These are phyloP conservation scores for Tinamus major DNA, from an alignment of 2,797 vertebrate genomes.

Conservation along the genomic window DNA sequence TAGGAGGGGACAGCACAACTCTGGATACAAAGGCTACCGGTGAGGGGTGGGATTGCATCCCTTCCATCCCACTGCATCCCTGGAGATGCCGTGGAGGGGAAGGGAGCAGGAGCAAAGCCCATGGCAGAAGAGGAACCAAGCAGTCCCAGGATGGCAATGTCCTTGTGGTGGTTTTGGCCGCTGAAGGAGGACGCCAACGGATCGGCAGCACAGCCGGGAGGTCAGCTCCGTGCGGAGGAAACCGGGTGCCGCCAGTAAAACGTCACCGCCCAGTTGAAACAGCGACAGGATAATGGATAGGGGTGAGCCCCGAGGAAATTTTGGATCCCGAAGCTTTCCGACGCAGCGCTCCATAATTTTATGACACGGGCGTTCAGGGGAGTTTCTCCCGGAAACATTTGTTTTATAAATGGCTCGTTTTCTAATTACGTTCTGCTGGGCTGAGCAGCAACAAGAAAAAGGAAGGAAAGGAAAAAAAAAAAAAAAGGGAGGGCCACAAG, in stretches of 20 bases:
- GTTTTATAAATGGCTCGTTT: slow-evolving; percentile 65
- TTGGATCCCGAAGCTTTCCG: slow-evolving; percentile 31
- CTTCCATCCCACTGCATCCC: no score
- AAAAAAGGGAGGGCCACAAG: background rate
- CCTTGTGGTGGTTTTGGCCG: background rate
- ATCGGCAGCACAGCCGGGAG: background rate
- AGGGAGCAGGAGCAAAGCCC: background rate
- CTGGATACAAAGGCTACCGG: background rate
- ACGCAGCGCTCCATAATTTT: slow-evolving; percentile 21
- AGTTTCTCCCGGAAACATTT: slow-evolving; percentile 65
- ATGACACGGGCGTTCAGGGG: slow-evolving; percentile 54
- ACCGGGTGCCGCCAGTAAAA: slow-evolving; percentile 34
- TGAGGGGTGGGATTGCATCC: no score
- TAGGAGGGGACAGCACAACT: background rate
- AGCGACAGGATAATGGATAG: slow-evolving; percentile 50
- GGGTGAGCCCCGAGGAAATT: slow-evolving; percentile 45
- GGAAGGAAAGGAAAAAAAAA: background rate
- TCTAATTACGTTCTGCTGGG: slow-evolving; percentile 58
- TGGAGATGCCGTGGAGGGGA: background rate
- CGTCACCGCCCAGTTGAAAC: slow-evolving; percentile 27
- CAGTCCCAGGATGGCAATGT: fast-evolving
- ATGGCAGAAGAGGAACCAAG: background rate
- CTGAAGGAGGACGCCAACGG: background rate
- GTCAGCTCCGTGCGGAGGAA: background rate
- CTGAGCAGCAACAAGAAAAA: slow-evolving; percentile 37